Evolutionary conservation across 1,140 invertebrate genomes (phyloP), one percentile per base, ranked within the genome.

Genomic region (Temnothorax curvispinosus): DNA sequence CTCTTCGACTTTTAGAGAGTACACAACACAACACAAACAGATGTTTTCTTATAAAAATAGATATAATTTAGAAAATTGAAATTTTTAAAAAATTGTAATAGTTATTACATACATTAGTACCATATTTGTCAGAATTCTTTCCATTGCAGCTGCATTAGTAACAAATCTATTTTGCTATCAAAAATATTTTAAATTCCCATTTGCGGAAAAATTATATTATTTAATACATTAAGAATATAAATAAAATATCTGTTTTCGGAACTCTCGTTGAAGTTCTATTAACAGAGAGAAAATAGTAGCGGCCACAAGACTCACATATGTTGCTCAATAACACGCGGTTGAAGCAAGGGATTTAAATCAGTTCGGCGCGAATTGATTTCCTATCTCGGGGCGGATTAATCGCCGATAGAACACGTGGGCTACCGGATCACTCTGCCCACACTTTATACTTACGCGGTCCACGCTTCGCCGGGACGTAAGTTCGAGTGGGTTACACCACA

Each of bases 401-500:
- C 60, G 60, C 32, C 11, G 82, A 78, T 85, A 32, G 56, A 65
- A 77, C 18, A 65, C 75, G 82, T 78, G 74, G 82, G 58, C 32
- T 85, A 75, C 47, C 82, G 74, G 82, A 78, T 62, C 81, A 44
- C 7, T 62, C 81, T 47, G 47, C 50, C 58, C 58, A 77, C 82
- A 54, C 82, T 52, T 85, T 35, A 27, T 60, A 47, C 13, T n/a
- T 11, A 47, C 27, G 38, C 27, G 21, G 67, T 74, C 44, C 58
- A 11, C 74, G 50, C 71, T 85, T 13, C 32, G 21, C 21, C 58
- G 64, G 54, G 15, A 54, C 47, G 13, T 44, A 84, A 76, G 47
- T 74, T 64, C 74, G 85, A 81, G 76, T 81, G 64, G 64, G 52
- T 85, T 81, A 86, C n/a, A 86, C 11, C 27, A 54, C 41, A 32